Conservation (phyloP, 2,797 vertebrate genomes). For the Tangara arthus region DNA sequence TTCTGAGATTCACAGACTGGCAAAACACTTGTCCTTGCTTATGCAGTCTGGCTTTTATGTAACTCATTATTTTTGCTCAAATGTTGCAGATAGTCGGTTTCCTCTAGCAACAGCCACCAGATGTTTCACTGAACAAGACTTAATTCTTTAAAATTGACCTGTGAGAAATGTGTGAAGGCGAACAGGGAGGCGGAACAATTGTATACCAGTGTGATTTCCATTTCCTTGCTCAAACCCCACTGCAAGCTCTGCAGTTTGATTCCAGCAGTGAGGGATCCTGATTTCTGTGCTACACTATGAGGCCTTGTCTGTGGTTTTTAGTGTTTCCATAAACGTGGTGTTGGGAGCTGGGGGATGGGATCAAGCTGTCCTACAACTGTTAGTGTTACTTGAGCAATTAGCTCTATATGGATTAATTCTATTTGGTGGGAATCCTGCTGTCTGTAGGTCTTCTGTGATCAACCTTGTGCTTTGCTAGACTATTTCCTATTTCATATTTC, state of each 20-base stretch:
- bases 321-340: neutral
- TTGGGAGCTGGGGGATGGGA: neutral
- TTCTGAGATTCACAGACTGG: neutral
- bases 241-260: neutral
- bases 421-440: neutral
- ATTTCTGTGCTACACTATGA: neutral
- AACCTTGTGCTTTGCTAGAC: neutral
- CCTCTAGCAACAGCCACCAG: conserved; percentile 66
- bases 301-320: neutral
- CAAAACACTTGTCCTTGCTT: neutral
- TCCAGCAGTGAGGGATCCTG: neutral
- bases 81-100: conserved; percentile 39
- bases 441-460: neutral
- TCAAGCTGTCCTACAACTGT: neutral
- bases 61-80: conserved; percentile 28
- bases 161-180: conserved; percentile 63
- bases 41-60: conserved; percentile 35
- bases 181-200: conserved; percentile 22
- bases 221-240: neutral
- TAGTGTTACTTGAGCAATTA: neutral
- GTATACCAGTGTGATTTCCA: conserved; percentile 1
- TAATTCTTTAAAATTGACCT: conserved; percentile 57
- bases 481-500: neutral
- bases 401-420: neutral
- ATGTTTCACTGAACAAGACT: conserved; percentile 53